These are phyloP conservation scores for Oligia fasciuncula DNA, from an alignment of 2,888 invertebrate species.

Conservation along the genomic window DNA sequence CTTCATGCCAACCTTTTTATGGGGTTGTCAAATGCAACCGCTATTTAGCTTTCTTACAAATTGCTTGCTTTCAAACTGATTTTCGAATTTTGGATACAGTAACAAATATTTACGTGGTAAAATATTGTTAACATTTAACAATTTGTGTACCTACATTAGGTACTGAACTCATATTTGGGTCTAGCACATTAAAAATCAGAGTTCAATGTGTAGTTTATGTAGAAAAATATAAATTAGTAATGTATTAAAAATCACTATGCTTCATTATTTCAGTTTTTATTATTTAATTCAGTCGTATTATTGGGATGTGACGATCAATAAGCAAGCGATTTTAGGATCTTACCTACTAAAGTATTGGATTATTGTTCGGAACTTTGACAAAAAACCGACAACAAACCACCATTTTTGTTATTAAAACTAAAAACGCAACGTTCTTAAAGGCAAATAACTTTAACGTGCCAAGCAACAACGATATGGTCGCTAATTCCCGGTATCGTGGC, in stretches of 20 bases:
- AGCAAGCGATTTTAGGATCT: not conserved
- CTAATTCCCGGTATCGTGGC: slow-evolving; percentile 15
- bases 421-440: not conserved
- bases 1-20: slow-evolving; percentile 37
- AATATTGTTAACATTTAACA: not conserved
- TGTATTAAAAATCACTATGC: not conserved
- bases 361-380: not conserved
- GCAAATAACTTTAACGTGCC: not conserved
- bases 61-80: slow-evolving; percentile 2
- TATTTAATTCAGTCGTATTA: not conserved
- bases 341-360: not conserved
- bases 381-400: not conserved
- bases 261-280: not conserved
- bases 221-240: not conserved
- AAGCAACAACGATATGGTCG: not conserved
- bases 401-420: not conserved
- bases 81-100: slow-evolving; percentile 8
- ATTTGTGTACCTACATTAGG: not conserved
- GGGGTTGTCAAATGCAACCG: slow-evolving; percentile 32
- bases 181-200: too few species aligned
- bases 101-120: not conserved
- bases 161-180: too few species aligned
- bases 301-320: not conserved
- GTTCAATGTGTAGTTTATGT: not conserved
- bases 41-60: slow-evolving; percentile 33